A percentile compares a stretch with the other conserved stretches of the same genome.
These are phyloP conservation scores for Ophonus ardosiacus DNA, from an alignment of 2,888 invertebrate species.

Conservation along the genomic window DNA sequence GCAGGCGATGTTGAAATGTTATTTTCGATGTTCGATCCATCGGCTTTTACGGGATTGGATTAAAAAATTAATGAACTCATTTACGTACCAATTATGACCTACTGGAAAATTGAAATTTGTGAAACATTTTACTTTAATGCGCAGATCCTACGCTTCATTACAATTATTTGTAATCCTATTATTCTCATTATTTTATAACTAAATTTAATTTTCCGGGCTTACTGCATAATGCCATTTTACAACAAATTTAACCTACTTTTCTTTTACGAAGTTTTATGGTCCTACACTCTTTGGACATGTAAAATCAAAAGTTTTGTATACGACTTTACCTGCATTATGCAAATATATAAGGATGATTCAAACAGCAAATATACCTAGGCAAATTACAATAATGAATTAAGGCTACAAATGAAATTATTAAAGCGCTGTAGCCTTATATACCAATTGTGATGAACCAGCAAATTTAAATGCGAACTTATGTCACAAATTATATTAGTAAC, in stretches of 20 bases:
- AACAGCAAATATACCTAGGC: no score
- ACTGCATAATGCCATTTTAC: not conserved
- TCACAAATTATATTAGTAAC: no score
- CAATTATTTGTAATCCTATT: conserved; percentile 17
- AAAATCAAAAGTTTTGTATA: no score
- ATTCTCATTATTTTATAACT: conserved; percentile 19
- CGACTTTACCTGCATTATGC: no score
- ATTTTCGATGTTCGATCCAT: conserved; percentile 14
- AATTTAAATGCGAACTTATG: no score
- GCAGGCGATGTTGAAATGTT: conserved; percentile 20
- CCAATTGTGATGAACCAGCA: no score
- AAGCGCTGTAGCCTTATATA: no score
- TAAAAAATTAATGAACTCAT: conserved; percentile 40
- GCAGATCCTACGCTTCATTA: not conserved
- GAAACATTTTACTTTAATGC: conserved; percentile 22
- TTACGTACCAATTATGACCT: conserved; percentile 11
- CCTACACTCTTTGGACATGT: no score
- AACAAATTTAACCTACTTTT: not conserved
- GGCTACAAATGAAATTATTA: no score
- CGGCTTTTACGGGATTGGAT: conserved; percentile 16
- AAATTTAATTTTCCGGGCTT: not conserved
- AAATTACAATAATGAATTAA: no score
- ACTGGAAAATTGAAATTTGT: conserved; percentile 27
- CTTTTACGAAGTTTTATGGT: no score
- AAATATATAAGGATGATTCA: no score